phyloP scores from a whole-genome alignment of 2,888 invertebrate species.

The Gryllus longicercus region DNA sequence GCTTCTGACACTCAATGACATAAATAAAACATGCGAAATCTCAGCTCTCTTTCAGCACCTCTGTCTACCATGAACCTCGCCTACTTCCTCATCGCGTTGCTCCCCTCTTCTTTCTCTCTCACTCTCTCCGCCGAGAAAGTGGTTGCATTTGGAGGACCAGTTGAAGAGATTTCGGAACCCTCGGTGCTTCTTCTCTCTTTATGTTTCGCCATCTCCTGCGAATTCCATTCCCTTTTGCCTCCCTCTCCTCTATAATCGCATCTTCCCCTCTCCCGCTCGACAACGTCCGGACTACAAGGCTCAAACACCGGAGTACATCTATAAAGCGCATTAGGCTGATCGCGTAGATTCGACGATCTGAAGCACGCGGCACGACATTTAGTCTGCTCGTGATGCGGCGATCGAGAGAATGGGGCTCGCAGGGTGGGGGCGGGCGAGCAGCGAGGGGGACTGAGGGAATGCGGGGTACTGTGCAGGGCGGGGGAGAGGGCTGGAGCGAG shows the following conservation, averaged over 20 bases:
- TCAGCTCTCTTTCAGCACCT: background rate
- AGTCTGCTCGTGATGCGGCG: background rate
- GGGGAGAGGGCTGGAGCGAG: no score
- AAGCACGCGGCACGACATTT: constrained; percentile 17
- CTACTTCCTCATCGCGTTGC: no score
- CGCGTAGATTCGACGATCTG: background rate
- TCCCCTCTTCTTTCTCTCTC: no score
- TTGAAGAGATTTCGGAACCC: no score
- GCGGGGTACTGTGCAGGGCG: no score
- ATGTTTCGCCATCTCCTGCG: no score
- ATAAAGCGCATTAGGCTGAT: constrained; percentile 10
- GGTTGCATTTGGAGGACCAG: no score
- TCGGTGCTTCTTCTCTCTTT: background rate
- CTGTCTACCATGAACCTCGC: background rate
- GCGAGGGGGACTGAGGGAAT: no score
- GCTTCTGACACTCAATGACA: background rate
- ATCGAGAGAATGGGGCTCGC: background rate
- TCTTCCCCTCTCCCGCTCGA: no score
- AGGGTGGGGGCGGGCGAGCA: background rate
- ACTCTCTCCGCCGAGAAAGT: no score
- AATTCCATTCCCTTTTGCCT: no score
- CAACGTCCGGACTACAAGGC: background rate
- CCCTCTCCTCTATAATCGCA: no score
- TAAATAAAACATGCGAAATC: background rate
- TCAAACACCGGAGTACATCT: constrained; percentile 17